Evolutionary conservation across 2,797 vertebrate genomes (phyloP).

Genomic region (Trichosurus vulpecula): DNA sequence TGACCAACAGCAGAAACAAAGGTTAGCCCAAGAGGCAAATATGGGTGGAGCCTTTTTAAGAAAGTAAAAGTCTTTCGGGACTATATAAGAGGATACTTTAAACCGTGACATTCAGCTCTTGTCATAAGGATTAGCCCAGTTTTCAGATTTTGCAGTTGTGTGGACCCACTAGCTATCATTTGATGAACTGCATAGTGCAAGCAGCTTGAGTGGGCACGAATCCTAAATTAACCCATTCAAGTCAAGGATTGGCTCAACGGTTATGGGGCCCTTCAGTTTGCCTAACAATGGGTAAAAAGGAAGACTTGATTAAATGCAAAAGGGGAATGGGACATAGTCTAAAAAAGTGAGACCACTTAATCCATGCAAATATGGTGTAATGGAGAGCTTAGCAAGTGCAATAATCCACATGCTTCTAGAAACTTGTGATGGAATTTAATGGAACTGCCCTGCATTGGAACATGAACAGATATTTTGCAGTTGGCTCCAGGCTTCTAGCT

Average conservation of each 20-base stretch:
- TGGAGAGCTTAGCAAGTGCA: background rate
- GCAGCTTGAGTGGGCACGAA: background rate
- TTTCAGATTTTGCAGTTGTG: background rate
- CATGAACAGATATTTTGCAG: background rate
- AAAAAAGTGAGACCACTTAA: background rate
- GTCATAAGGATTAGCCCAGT: background rate
- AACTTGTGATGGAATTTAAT: background rate
- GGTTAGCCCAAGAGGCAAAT: background rate
- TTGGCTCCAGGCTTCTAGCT: background rate
- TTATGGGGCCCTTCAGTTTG: background rate
- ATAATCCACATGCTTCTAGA: background rate
- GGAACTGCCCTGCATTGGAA: background rate
- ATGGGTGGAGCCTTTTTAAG: background rate
- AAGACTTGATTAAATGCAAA: background rate
- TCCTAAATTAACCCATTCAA: background rate
- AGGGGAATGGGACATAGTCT: background rate
- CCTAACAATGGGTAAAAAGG: background rate
- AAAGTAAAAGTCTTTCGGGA: background rate
- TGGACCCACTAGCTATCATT: background rate
- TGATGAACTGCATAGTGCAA: background rate
- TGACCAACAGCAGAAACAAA: background rate
- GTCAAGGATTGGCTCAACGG: background rate
- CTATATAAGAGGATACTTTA: background rate
- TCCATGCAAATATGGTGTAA: background rate
- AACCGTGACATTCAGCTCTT: background rate